These are phyloP conservation scores for Phalera bucephala DNA, from an alignment of 2,888 invertebrate genomes.

Conservation along the genomic window DNA sequence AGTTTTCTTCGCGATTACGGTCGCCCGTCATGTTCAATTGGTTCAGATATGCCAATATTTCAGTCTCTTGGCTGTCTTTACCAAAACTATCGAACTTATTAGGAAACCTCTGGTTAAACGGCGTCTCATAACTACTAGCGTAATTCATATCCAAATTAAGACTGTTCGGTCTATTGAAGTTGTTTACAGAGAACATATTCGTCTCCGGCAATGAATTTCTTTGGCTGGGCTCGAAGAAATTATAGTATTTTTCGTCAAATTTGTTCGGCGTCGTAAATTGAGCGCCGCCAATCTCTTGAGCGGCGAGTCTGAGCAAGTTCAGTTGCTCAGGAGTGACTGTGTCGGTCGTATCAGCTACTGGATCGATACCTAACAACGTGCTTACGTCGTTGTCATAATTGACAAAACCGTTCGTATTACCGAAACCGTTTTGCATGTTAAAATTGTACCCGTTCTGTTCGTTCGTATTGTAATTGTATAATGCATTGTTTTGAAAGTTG, in stretches of 20 bases:
- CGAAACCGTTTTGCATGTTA: slow-evolving; percentile 61
- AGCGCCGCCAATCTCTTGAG: slow-evolving; percentile 76
- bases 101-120: slow-evolving; percentile 54
- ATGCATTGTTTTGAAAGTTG: slow-evolving; percentile 54
- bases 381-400: slow-evolving; percentile 66
- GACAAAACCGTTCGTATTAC: slow-evolving; percentile 58
- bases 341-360: slow-evolving; percentile 47
- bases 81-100: slow-evolving; percentile 47
- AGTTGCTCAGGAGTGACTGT: slow-evolving; percentile 73
- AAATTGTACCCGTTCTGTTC: slow-evolving; percentile 64
- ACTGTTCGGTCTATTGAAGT: slow-evolving; percentile 65
- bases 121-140: slow-evolving; percentile 53
- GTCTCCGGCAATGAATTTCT: slow-evolving; percentile 71
- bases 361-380: slow-evolving; percentile 56
- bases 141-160: slow-evolving; percentile 67
- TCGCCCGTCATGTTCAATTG: slow-evolving; percentile 61
- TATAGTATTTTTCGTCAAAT: slow-evolving; percentile 67
- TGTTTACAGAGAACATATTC: slow-evolving; percentile 57
- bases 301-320: slow-evolving; percentile 73
- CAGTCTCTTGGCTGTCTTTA: slow-evolving; percentile 63
- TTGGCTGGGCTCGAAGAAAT: slow-evolving; percentile 74
- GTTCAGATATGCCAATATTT: slow-evolving; percentile 62
- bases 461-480: slow-evolving; percentile 57
- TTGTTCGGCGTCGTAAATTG: slow-evolving; percentile 68
- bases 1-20: slow-evolving; percentile 51